Evolutionary conservation across 2,797 vertebrate genomes (phyloP).

Genomic region (Pseudopleuronectes americanus): DNA sequence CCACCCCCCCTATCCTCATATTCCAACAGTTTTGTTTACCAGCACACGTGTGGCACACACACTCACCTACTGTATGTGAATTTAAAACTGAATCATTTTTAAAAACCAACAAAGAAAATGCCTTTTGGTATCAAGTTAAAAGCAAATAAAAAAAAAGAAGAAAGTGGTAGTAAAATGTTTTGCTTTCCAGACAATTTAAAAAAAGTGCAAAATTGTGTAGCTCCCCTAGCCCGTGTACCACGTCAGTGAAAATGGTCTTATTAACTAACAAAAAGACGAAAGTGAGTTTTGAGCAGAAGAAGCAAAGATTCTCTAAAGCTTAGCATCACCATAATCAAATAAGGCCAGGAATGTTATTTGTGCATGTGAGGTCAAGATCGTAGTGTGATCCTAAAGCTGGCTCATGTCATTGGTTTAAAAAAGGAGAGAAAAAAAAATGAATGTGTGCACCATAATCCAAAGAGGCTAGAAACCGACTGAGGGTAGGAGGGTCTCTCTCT

Average conservation of each 20-base stretch:
- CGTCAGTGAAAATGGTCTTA: constrained; percentile 64
- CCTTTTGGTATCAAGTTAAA: constrained; percentile 75
- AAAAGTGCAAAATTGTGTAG: constrained; percentile 77
- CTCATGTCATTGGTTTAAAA: constrained; percentile 32
- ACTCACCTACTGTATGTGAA: constrained; percentile 59
- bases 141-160: constrained; percentile 70
- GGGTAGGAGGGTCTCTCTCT: constrained; percentile 54
- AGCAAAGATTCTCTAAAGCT: constrained; percentile 39
- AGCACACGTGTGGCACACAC: constrained; percentile 46
- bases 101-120: constrained; percentile 59
- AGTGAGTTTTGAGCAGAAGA: constrained; percentile 60
- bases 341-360: constrained; percentile 75
- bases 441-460: constrained; percentile 71
- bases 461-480: constrained; percentile 71
- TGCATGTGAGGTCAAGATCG: constrained; percentile 76
- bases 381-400: constrained; percentile 78
- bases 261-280: constrained; percentile 30
- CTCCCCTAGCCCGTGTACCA: constrained; percentile 71
- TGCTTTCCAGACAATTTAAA: constrained; percentile 54
- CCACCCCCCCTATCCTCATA: constrained; percentile 46
- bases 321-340: constrained; percentile 60
- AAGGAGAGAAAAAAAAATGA: constrained; percentile 6
- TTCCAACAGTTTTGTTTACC: constrained; percentile 59
- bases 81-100: constrained; percentile 65
- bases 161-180: constrained; percentile 59